These are phyloP conservation scores for Caenorhabditis latens DNA, from an alignment of 1,140 invertebrate species.

Conservation along the genomic window DNA sequence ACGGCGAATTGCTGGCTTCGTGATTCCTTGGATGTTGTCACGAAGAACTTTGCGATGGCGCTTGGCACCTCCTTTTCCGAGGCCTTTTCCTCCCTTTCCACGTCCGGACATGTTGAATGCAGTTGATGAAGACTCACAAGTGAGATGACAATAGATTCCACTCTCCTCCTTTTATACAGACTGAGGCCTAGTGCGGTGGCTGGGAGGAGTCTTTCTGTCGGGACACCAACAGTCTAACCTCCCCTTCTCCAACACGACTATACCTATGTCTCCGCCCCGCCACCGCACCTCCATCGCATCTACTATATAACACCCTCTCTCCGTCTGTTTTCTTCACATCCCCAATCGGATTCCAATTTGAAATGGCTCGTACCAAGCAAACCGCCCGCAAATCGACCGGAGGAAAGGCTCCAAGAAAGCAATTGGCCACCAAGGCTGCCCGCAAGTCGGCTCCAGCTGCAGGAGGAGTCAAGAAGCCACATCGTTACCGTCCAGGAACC, in stretches of 20 bases:
- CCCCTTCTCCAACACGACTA: too few relatives aligned
- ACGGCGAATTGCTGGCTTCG: constrained; percentile 82
- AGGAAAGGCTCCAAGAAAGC: constrained; percentile 80
- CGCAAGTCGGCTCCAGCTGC: constrained; percentile 78
- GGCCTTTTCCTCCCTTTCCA: constrained; percentile 83
- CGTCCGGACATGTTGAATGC: constrained; percentile 81
- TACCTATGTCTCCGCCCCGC: too few relatives aligned
- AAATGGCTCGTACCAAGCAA: constrained; percentile 88
- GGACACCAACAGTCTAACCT: too few relatives aligned
- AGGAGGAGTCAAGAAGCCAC: constrained; percentile 85
- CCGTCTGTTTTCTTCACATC: neutral
- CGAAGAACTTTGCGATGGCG: constrained; percentile 82
- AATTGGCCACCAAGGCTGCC: constrained; percentile 80
- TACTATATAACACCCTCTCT: too few relatives aligned
- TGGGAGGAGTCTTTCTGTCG: too few relatives aligned
- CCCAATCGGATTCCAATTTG: neutral
- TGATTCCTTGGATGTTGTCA: constrained; percentile 86
- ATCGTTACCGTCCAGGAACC: constrained; percentile 79
- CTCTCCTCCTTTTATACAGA: neutral
- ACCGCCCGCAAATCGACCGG: constrained; percentile 83
- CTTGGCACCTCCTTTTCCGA: constrained; percentile 84
- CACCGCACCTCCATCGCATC: too few relatives aligned
- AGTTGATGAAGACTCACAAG: constrained; percentile 48
- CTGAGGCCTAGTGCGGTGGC: too few relatives aligned
- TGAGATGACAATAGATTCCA: neutral